Base-by-base conservation (phyloP, 2,888 invertebrate species). In the Cryptus viduatorius region DNA sequence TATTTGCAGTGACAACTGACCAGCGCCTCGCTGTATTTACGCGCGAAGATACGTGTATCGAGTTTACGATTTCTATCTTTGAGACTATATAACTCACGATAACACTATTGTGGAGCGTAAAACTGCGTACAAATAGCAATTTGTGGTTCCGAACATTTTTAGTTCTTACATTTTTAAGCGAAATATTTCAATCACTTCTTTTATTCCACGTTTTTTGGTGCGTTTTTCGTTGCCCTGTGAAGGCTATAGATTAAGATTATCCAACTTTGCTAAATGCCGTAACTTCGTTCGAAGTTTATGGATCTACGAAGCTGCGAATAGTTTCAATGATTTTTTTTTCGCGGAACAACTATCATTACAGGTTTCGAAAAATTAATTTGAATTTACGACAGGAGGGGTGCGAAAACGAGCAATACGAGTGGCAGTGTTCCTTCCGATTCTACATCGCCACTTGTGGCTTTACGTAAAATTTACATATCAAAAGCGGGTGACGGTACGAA, bases 381-480 rank as follows among this genome's bases (percentile, higher is more conserved):
- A 78, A 65, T 48, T 31, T 19, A 8, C 24, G 37, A 5, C 16
- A 10, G 5, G 31, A 56, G 44, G 56, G 31, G 53, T 59, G 56
- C 19, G 46, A 16, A 69, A 75, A 14, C 64, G 69, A 75, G 76
- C 44, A 75, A 79, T 61, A 46, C 53, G 46, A 64, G 50, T 10
- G 24, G 67, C 1, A 10, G 37, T 4, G 37, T 4, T 37, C 7
- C 56, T 50, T 76, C 61, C 37, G 37, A 44, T 59, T 72, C 67
- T 56, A 42, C 67, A 72, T 72, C 64, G 71, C 79, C 79, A 83
- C 83, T 83, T 83, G 83, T 83, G 67, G 83, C 79, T 83, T 65
- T 64, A 42, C 19, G 65, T 46, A 77, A 50, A 67, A 83, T 80
- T 80, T 83, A 37, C 79, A 83, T 83, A 59, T 80, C 79, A 79